phyloP scores from a whole-genome alignment of 2,113 vertebrate species.

The Stigmatopora nigra region DNA sequence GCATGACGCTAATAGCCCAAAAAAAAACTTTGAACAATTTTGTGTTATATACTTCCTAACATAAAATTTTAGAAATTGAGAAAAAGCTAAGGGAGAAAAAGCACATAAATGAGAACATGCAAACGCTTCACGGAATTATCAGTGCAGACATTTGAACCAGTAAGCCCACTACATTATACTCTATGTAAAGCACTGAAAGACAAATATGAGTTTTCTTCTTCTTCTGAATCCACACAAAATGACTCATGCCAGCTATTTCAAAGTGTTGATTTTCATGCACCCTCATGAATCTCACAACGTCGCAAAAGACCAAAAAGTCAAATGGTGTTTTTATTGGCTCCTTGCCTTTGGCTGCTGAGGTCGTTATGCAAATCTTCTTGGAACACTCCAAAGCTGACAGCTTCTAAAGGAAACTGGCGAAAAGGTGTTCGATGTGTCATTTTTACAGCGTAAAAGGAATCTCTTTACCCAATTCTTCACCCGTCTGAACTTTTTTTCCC shows the following conservation, averaged over 20 bases:
- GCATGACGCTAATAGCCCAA: too few species aligned
- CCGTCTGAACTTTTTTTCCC: not conserved
- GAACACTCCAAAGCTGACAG: slow-evolving; percentile 28
- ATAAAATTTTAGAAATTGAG: too few species aligned
- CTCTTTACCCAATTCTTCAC: not conserved
- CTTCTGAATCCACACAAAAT: not conserved
- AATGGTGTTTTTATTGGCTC: slow-evolving; percentile 39
- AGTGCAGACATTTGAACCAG: not conserved
- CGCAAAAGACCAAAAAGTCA: slow-evolving; percentile 19
- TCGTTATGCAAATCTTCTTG: slow-evolving; percentile 71
- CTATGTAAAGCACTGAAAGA: too few species aligned
- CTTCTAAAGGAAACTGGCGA: slow-evolving; percentile 7
- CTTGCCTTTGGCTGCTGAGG: slow-evolving; percentile 25
- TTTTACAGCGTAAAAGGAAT: not conserved
- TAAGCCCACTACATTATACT: not conserved
- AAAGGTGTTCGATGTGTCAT: not conserved
- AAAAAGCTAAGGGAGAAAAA: too few species aligned
- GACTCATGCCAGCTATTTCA: not conserved
- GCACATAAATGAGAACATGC: not conserved
- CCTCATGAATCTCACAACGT: slow-evolving; percentile 15
- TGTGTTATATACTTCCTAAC: too few species aligned
- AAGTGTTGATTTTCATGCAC: slow-evolving; percentile 25
- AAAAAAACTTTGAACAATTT: too few species aligned
- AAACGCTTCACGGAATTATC: not conserved
- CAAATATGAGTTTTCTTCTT: not conserved